phyloP scores from a whole-genome alignment of 2,113 vertebrate species.

The Oreocharis arfaki region DNA sequence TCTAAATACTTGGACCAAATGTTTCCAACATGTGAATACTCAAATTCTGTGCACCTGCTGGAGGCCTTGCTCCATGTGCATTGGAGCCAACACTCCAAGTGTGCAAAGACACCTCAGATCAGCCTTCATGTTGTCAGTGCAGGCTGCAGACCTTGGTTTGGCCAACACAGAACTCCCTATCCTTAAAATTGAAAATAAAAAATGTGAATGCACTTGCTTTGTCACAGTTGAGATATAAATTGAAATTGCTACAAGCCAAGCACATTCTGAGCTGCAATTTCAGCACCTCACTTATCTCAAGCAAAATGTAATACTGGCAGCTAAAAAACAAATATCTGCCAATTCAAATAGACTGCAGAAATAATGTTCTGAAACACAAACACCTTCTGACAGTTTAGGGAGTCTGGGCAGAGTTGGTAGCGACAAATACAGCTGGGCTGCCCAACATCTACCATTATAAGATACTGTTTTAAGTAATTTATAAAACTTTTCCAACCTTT shows the following conservation, averaged over 20 bases:
- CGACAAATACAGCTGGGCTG: not conserved
- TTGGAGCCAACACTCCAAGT: rapidly evolving
- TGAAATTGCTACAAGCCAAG: slow-evolving; percentile 15
- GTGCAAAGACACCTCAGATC: not conserved
- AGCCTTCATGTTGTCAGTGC: not conserved
- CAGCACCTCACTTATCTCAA: slow-evolving; percentile 52
- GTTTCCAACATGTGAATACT: not conserved
- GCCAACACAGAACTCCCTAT: not conserved
- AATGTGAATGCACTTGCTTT: not conserved
- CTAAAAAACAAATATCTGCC: slow-evolving; percentile 60
- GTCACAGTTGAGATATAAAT: not conserved
- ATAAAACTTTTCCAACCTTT: slow-evolving; percentile 12
- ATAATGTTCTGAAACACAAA: slow-evolving; percentile 50
- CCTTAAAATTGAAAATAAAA: not conserved
- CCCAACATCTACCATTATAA: not conserved
- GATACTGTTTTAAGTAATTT: not conserved
- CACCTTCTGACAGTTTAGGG: slow-evolving; percentile 38
- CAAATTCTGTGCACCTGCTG: not conserved
- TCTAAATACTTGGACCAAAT: not conserved
- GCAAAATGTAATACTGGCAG: slow-evolving; percentile 39
- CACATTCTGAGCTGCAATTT: slow-evolving; percentile 24
- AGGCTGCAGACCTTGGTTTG: not conserved
- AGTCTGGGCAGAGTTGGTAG: slow-evolving; percentile 32
- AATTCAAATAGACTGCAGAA: slow-evolving; percentile 42
- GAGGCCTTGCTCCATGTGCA: not conserved